Conservation (phyloP, 2,113 vertebrate species). For the Nothocercus julius region DNA sequence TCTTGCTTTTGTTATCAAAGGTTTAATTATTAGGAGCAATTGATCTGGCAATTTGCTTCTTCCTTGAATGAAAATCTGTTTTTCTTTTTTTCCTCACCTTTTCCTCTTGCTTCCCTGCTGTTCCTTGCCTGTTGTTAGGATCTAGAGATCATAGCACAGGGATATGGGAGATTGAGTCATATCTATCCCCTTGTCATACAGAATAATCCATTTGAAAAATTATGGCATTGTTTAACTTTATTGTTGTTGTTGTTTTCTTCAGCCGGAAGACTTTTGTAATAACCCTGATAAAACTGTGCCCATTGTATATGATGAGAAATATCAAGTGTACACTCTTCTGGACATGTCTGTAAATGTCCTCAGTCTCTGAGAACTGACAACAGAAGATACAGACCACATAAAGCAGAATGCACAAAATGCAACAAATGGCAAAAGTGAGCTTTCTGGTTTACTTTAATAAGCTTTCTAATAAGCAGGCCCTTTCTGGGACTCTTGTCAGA, state of each 20-base stretch:
- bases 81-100: not conserved
- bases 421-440: not conserved
- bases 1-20: not conserved
- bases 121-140: not conserved
- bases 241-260: not conserved
- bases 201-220: not conserved
- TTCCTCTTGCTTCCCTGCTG: not conserved
- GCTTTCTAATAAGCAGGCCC: not conserved
- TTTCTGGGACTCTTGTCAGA: not conserved
- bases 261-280: not conserved
- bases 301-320: not conserved
- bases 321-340: not conserved
- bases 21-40: not conserved
- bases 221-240: not conserved
- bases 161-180: not conserved
- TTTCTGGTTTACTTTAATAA: not conserved
- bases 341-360: not conserved
- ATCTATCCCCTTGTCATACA: not conserved
- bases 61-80: not conserved
- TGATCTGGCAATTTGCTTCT: not conserved
- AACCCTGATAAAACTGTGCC: not conserved
- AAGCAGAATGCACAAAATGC: not conserved
- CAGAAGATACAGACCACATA: not conserved
- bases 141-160: not conserved
- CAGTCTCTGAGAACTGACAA: not conserved